Evolutionary conservation across 2,113 vertebrate genomes (phyloP), one percentile per base, ranked within the genome.

Genomic region (Morone chrysops): DNA sequence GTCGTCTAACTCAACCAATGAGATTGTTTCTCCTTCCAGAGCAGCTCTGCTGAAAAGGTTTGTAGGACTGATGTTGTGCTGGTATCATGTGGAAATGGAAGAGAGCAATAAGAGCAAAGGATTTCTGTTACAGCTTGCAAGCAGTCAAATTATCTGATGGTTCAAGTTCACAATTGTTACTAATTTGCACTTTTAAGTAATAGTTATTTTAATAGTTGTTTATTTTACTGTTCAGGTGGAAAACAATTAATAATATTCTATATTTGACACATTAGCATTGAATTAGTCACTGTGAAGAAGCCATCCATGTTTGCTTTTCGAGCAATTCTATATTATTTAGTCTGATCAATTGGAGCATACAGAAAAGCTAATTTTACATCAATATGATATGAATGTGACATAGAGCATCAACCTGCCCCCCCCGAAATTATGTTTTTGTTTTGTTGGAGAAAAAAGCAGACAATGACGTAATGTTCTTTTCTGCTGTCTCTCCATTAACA

Each of bases 361-460:
- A 25, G n/a, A 43, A 65, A 76, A 57, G n/a, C 16, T 36, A 54
- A 0, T 38, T 16, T 56, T 51, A 48, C 17, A 78, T 54, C 36
- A 51, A 56, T 12, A 9, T 14, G 50, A 22, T 13, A 36, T 59
- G 16, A 47, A 25, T 47, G n/a, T 12, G 12, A 75, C 25, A 31
- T 1, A 20, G 54, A 16, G n/a, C 48, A 25, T 47, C 18, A 22
- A 31, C 31, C 31, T 31, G 14, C 18, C 38, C 2, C 2, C 9
- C 18, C 0, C 8, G 40, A 75, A 45, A 50, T 14, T 63, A 31
- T 31, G 31, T 31, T 31, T 31, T 60, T 13, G 18, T 62, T 82
- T 57, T 45, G 38, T 78, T 56, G 14, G 8, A 45, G 22, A 66
- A 73, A 71, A 31, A 13, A 57, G 20, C 60, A 70, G 25, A 18